These are phyloP conservation scores for Alfaro cultratus DNA, from an alignment of 2,797 vertebrate species.

Conservation along the genomic window DNA sequence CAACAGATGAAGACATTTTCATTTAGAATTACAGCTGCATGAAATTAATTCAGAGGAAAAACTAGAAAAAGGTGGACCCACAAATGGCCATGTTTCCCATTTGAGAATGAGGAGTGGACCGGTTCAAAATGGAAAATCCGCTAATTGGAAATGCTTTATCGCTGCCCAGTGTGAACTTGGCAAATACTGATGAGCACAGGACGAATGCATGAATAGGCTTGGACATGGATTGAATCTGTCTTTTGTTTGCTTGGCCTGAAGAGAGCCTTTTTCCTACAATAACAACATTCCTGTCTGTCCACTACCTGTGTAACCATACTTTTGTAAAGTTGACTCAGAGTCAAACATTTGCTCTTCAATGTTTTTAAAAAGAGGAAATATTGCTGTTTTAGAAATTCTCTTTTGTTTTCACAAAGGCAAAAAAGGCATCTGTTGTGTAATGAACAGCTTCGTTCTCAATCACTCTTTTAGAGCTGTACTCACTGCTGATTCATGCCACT, in stretches of 20 bases:
- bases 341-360: constrained; percentile 48
- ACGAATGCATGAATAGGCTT: constrained; percentile 79
- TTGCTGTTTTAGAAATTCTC: constrained; percentile 39
- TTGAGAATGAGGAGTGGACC: constrained; percentile 64
- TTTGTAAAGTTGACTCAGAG: constrained; percentile 70
- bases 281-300: constrained; percentile 82
- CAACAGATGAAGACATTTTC: constrained; percentile 20
- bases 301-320: constrained; percentile 74
- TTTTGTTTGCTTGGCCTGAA: constrained; percentile 80
- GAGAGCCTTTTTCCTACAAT: constrained; percentile 71
- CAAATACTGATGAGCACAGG: constrained; percentile 78
- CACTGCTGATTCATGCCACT: constrained; percentile 63
- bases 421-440: constrained; percentile 22
- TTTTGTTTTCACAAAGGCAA: constrained; percentile 35
- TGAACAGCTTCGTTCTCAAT: constrained; percentile 47
- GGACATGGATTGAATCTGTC: constrained; percentile 81
- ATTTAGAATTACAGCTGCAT: constrained; percentile 52
- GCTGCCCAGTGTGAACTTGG: constrained; percentile 67
- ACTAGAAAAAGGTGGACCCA: constrained; percentile 47
- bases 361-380: constrained; percentile 38
- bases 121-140: constrained; percentile 68
- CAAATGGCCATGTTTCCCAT: constrained; percentile 62
- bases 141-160: constrained; percentile 81
- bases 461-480: constrained; percentile 67
- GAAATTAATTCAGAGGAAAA: constrained; percentile 52